Evolutionary conservation across 2,888 invertebrate species (phyloP).

Genomic region (Limulus polyphemus): DNA sequence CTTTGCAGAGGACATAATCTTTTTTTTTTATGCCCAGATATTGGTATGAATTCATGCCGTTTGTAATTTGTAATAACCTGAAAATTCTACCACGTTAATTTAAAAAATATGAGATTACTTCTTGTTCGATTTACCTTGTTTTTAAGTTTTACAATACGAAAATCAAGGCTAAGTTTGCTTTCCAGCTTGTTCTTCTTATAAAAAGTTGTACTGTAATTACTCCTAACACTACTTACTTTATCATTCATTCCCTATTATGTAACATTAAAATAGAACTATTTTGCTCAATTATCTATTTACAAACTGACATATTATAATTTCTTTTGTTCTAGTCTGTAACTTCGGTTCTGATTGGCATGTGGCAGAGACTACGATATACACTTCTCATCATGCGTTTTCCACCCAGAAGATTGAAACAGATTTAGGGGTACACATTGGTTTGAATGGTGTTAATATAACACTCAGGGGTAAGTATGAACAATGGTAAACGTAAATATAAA

Average conservation of each 20-base stretch:
- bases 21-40: no score
- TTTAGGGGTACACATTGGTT: slow-evolving; percentile 81
- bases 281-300: slow-evolving; percentile 1
- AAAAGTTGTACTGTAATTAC: no score
- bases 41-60: no score
- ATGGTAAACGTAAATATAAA: neutral
- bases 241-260: neutral
- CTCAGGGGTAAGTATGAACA: slow-evolving; percentile 54
- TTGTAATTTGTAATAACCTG: no score
- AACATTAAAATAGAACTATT: neutral
- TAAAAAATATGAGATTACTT: no score
- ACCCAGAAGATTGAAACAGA: slow-evolving; percentile 72
- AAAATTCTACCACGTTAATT: no score
- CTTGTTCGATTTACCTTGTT: no score
- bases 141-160: no score
- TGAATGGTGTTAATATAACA: slow-evolving; percentile 90
- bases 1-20: no score
- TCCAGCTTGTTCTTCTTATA: no score
- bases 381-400: slow-evolving; percentile 82
- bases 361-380: slow-evolving; percentile 62
- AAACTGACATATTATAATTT: slow-evolving; percentile 5
- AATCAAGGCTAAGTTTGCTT: no score
- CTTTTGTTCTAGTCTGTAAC: slow-evolving; percentile 55
- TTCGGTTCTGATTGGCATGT: slow-evolving; percentile 90
- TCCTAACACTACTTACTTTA: no score